A percentile compares a stretch with the other conserved stretches of the same genome.
Conservation (phyloP, 1,140 invertebrate species). For the Scaptomyza pallida region DNA sequence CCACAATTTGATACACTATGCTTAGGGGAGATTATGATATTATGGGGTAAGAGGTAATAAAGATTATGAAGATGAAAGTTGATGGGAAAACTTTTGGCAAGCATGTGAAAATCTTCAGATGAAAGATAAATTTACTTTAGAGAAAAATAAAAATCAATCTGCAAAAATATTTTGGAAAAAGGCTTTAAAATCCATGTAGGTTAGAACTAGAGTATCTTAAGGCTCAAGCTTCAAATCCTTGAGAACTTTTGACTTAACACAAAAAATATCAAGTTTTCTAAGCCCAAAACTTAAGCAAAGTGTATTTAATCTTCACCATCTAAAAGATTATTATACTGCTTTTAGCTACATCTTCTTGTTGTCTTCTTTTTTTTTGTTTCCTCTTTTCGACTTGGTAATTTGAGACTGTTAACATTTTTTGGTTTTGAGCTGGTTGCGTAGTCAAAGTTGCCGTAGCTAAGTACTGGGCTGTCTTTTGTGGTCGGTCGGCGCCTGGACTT, state of each 20-base stretch:
- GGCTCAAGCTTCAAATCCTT: too few species aligned
- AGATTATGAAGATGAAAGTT: too few species aligned
- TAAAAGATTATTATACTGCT: not conserved
- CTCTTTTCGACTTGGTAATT: constrained; percentile 61
- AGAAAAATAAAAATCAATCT: too few species aligned
- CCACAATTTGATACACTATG: constrained; percentile 52
- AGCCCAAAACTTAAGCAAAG: not conserved
- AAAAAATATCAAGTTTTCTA: not conserved
- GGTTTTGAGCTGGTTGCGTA: constrained; percentile 33
- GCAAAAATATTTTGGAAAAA: too few species aligned
- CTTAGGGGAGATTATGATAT: too few species aligned
- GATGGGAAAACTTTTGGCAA: too few species aligned
- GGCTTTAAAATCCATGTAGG: too few species aligned
- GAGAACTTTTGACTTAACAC: too few species aligned
- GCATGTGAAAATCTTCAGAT: too few species aligned
- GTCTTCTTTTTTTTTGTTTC: constrained; percentile 21
- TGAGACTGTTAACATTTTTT: constrained; percentile 78
- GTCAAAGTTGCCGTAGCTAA: constrained; percentile 8
- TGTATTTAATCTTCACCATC: not conserved
- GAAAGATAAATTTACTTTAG: too few species aligned
- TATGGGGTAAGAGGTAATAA: too few species aligned
- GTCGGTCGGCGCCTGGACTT: constrained; percentile 45
- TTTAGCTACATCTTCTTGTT: constrained; percentile 12
- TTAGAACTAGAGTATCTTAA: too few species aligned
- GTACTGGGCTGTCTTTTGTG: constrained; percentile 62